Base-by-base conservation (phyloP, 1,140 invertebrate species). In the Camponotus floridanus region DNA sequence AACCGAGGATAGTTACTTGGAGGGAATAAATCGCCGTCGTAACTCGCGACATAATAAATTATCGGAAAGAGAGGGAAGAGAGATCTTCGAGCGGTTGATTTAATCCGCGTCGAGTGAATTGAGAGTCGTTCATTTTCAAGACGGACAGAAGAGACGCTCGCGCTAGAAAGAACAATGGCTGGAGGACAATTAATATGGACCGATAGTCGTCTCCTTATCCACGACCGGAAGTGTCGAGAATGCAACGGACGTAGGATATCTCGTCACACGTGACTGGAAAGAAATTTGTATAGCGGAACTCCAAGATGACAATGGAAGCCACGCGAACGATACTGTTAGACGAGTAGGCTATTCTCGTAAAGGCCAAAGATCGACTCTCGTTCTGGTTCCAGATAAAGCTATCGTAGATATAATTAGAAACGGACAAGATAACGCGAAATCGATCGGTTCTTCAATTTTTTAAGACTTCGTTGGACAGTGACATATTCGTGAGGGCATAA, bases 181-280 rank as follows among this genome's bases (percentile, higher is more conserved):
- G 26, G 4, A 31, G 18, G 18, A 31, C 11, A 55, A 73, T 74
- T 83, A 48, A 73, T 83, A 74, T 83, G 79, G 70, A 62, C 31
- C 18, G 67, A 18, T 42, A 33, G 36, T 7, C 57, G 36, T 7
- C 57, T 83, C 4, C 6, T 61, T 15, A 39, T 15, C 21, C 13
- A 18, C 67, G 26, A 62, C 36, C 51, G 67, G 67, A 81, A 80
- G 68, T 31, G 45, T 39, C 45, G 33, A 33, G 45, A 33, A 39
- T 55, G 9, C 62, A 8, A 11, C 26, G 36, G 39, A 18, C 8
- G 31, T 13, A 33, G 33, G 6, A 42, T 39, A 57, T 33, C 18
- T 45, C 55, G 13, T 45, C 55, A 73, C 8, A 73, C 79, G 79
- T 73, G 67, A 81, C 51, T 8, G 55, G 55, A 73, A 81, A 81